Evolutionary conservation across 2,113 vertebrate species (phyloP).

Genomic region (Muntiacus reevesi): DNA sequence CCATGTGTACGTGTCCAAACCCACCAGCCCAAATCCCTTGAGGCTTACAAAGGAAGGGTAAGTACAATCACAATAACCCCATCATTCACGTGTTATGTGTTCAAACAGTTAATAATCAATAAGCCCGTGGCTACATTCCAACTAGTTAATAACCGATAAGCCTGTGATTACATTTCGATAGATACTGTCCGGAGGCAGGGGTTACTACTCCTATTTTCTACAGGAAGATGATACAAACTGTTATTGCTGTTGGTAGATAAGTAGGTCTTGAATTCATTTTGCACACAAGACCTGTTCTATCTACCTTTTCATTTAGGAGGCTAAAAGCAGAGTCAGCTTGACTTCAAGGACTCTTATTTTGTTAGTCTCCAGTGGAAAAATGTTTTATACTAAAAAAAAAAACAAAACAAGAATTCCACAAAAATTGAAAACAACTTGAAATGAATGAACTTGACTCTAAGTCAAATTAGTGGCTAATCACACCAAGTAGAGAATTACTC

Average conservation of each 20-base stretch:
- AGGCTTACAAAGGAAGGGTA: no score
- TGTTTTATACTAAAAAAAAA: not conserved
- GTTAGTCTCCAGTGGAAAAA: constrained; percentile 82
- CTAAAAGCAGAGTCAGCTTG: constrained; percentile 77
- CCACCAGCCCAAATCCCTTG: no score
- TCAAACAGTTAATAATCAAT: no score
- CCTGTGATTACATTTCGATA: no score
- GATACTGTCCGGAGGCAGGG: no score
- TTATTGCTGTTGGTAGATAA: constrained; percentile 80
- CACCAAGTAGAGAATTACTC: not conserved
- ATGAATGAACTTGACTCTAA: not conserved
- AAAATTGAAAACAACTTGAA: not conserved
- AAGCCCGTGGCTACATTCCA: no score
- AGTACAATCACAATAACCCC: no score
- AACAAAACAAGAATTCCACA: not conserved
- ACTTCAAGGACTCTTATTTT: constrained; percentile 81
- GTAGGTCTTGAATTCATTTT: constrained; percentile 81
- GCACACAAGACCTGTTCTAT: constrained; percentile 86
- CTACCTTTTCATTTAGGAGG: constrained; percentile 87
- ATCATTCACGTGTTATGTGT: no score
- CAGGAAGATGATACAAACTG: not conserved
- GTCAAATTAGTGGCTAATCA: not conserved
- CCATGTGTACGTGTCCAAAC: no score
- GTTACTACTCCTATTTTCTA: not conserved
- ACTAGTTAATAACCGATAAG: no score